Percentiles rank a stretch among this genome's conserved stretches.
These are phyloP conservation scores for Mungos mungo DNA, from an alignment of 2,113 vertebrate species.

Conservation along the genomic window DNA sequence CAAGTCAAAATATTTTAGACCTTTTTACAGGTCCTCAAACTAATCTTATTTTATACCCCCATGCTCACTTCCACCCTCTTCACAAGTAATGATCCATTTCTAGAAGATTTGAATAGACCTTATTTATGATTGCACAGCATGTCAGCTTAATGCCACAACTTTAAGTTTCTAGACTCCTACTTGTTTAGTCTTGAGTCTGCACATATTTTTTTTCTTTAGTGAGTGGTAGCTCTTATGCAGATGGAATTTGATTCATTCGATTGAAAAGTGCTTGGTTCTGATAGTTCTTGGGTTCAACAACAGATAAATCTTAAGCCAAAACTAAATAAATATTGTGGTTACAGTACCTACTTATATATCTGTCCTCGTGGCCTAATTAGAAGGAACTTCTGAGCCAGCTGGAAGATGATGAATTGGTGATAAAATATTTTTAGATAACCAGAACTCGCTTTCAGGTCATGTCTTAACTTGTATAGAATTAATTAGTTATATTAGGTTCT, in stretches of 20 bases:
- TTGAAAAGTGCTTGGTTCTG: neutral
- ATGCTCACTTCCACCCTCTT: neutral
- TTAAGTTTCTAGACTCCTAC: neutral
- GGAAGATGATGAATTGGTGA: neutral
- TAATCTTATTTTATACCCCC: neutral
- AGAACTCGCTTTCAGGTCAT: neutral
- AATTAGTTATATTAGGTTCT: neutral
- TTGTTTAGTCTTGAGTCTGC: neutral
- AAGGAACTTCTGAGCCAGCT: neutral
- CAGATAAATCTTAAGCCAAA: neutral
- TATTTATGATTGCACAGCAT: neutral
- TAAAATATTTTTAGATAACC: neutral
- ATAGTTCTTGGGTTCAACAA: neutral
- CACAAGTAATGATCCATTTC: neutral
- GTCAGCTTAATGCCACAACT: neutral
- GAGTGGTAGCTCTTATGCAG: neutral
- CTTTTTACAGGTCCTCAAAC: neutral
- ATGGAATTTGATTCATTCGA: neutral
- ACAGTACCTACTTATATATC: neutral
- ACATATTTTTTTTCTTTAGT: neutral
- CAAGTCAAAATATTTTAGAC: neutral
- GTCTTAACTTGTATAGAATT: neutral
- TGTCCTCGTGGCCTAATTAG: neutral
- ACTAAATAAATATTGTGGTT: neutral
- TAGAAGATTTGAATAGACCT: neutral